phyloP scores from a whole-genome alignment of 2,113 vertebrate genomes.

The Pseudonaja textilis region DNA sequence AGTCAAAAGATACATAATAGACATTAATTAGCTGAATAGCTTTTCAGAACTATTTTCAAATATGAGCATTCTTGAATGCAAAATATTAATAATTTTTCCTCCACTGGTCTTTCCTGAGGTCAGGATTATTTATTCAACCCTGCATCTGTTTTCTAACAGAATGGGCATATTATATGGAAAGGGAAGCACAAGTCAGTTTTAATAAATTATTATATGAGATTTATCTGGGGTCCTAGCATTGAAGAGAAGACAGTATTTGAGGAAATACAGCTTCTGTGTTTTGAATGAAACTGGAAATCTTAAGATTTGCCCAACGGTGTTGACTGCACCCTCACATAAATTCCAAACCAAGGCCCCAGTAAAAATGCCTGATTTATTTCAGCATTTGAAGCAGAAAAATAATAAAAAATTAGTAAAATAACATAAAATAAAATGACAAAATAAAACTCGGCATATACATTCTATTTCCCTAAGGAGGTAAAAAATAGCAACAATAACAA shows the following conservation, averaged over 20 bases:
- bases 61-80: neutral
- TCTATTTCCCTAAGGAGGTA: neutral
- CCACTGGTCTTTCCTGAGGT: neutral
- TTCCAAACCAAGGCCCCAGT: neutral
- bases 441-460: neutral
- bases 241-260: no score
- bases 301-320: neutral
- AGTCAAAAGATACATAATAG: neutral
- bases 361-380: neutral
- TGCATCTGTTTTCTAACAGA: slow-evolving; percentile 1
- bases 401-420: neutral
- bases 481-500: neutral
- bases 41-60: neutral
- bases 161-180: neutral
- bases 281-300: neutral
- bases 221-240: neutral
- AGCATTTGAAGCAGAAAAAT: neutral
- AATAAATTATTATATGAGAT: neutral
- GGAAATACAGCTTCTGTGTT: neutral
- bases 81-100: neutral
- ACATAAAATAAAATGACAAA: neutral
- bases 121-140: neutral
- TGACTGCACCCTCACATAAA: neutral
- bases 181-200: neutral
- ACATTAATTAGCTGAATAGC: neutral